Percentiles rank a stretch among this genome's conserved stretches.
These are phyloP conservation scores for Mythimna impura DNA, from an alignment of 2,888 invertebrate genomes.

Conservation along the genomic window DNA sequence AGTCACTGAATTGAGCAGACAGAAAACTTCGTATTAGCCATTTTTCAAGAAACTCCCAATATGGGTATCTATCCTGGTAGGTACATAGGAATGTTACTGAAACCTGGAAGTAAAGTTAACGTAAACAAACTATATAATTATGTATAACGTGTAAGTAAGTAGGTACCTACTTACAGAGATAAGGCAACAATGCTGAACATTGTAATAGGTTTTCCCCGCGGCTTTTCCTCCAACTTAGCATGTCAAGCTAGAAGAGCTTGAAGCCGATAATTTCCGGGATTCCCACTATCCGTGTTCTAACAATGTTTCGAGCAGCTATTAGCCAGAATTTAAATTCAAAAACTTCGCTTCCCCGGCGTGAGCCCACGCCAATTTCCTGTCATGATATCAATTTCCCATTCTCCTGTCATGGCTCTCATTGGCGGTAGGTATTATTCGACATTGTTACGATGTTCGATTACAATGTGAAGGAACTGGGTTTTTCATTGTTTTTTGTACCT, in stretches of 20 bases:
- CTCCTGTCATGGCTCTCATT: constrained; percentile 29
- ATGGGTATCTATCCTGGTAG: too few relatives aligned
- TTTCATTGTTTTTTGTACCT: constrained; percentile 6
- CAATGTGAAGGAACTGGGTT: constrained; percentile 1
- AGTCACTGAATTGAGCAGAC: neutral
- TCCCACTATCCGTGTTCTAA: constrained; percentile 1
- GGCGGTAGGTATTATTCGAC: constrained; percentile 18
- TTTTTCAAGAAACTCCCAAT: neutral
- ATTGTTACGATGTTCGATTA: constrained; percentile 14
- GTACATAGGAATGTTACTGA: too few relatives aligned
- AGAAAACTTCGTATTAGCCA: neutral
- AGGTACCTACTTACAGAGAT: too few relatives aligned
- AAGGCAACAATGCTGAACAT: too few relatives aligned
- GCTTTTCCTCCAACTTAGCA: neutral
- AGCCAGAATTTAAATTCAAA: constrained; percentile 25
- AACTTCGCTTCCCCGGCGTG: constrained; percentile 34
- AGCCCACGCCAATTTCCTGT: constrained; percentile 60
- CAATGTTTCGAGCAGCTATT: constrained; percentile 16
- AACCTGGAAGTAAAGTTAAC: too few relatives aligned
- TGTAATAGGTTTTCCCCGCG: too few relatives aligned
- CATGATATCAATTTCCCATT: constrained; percentile 61
- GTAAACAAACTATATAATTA: too few relatives aligned
- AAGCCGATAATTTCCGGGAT: constrained; percentile 18
- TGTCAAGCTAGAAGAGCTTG: neutral
- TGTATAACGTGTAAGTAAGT: too few relatives aligned